These are phyloP conservation scores for Gymnoscelis rufifasciata DNA, from an alignment of 2,888 invertebrate species.

Conservation along the genomic window DNA sequence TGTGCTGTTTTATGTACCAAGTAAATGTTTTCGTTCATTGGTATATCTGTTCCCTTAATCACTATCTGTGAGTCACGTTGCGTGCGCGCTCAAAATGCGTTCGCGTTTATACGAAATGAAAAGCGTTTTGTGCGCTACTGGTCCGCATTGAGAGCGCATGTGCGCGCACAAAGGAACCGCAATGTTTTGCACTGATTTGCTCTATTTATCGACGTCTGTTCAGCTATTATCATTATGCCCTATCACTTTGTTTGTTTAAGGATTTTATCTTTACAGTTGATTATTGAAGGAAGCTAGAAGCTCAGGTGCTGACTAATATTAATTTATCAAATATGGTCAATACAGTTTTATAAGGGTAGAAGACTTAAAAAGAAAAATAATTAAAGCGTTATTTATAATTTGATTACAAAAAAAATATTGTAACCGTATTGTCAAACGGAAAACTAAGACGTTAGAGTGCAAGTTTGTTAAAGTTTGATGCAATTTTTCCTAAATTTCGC, in stretches of 20 bases:
- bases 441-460: too few relatives aligned
- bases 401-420: too few relatives aligned
- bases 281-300: not conserved
- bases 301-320: too few relatives aligned
- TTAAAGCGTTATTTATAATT: too few relatives aligned
- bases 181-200: constrained; percentile 60
- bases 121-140: constrained; percentile 70
- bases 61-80: constrained; percentile 46
- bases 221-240: constrained; percentile 47
- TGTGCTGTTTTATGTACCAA: too few relatives aligned
- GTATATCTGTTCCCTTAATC: constrained; percentile 26
- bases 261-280: not conserved
- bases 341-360: too few relatives aligned
- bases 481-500: too few relatives aligned
- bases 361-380: too few relatives aligned
- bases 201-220: constrained; percentile 59
- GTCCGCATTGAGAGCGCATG: constrained; percentile 63
- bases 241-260: constrained; percentile 15
- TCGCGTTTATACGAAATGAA: constrained; percentile 71
- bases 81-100: constrained; percentile 48
- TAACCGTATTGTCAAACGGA: too few relatives aligned
- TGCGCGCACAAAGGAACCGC: constrained; percentile 62
- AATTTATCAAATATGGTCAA: too few relatives aligned
- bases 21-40: not conserved
- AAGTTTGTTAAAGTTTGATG: too few relatives aligned